Evolutionary conservation across 2,113 vertebrate genomes (phyloP).

Genomic region (Jaculus jaculus): DNA sequence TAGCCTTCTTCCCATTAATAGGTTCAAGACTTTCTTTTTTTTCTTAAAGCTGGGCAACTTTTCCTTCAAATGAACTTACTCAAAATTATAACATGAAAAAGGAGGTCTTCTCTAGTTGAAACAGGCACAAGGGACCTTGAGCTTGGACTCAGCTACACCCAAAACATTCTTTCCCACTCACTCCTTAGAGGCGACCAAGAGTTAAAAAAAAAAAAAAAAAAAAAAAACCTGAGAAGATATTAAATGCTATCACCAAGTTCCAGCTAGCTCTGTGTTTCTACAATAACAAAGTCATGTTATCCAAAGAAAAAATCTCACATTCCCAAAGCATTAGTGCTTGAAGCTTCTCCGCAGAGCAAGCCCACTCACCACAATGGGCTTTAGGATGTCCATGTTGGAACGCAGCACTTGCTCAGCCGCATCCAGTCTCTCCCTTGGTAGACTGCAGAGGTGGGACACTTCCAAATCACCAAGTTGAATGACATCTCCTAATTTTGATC

Average conservation of each 20-base stretch:
- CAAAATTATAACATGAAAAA: constrained; percentile 1
- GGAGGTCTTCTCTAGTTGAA: constrained; percentile 9
- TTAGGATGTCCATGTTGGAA: constrained; percentile 73
- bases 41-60: background rate
- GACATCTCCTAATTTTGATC: constrained; percentile 57
- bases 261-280: background rate
- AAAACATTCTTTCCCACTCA: background rate
- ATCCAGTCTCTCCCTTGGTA: constrained; percentile 60
- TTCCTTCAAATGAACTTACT: constrained; percentile 33
- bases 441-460: constrained; percentile 57
- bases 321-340: background rate
- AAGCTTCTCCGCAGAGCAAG: background rate
- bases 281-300: constrained; percentile 50
- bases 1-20: background rate
- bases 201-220: constrained; percentile 57
- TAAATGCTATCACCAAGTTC: constrained; percentile 28
- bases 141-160: constrained; percentile 2
- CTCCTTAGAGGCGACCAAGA: background rate
- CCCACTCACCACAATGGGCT: constrained; percentile 69
- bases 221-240: constrained; percentile 27
- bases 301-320: constrained; percentile 31
- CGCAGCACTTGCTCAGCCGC: constrained; percentile 31
- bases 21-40: constrained; percentile 18
- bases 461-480: constrained; percentile 59
- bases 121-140: background rate